phyloP scores from a whole-genome alignment of 2,797 vertebrate species.

The Steatocranus sp. region DNA sequence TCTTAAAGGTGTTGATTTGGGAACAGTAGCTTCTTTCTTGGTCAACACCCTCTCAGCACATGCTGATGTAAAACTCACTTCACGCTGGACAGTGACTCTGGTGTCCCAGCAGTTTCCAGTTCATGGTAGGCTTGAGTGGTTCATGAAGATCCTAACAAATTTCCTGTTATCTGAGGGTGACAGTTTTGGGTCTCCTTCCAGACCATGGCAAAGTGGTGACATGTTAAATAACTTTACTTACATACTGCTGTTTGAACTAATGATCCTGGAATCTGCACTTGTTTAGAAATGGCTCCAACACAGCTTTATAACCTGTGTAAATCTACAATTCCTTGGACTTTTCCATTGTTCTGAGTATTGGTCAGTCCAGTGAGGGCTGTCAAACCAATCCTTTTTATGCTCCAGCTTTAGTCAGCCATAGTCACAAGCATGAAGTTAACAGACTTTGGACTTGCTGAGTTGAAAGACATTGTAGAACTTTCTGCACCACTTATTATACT shows the following conservation, averaged over 20 bases:
- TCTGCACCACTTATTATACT: neutral
- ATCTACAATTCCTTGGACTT: neutral
- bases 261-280: neutral
- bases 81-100: neutral
- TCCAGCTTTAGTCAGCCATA: neutral
- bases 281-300: neutral
- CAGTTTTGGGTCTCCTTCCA: neutral
- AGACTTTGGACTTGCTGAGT: neutral
- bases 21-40: neutral
- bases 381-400: neutral
- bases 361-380: neutral
- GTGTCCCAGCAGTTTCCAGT: neutral
- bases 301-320: neutral
- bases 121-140: neutral
- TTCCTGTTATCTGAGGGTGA: neutral
- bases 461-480: neutral
- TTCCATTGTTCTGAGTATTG: neutral
- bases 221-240: neutral
- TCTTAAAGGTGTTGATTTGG: neutral
- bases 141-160: neutral
- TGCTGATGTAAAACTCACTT: neutral
- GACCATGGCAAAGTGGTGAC: fast-evolving
- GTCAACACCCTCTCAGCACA: neutral
- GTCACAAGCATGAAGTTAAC: neutral
- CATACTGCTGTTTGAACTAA: neutral